These are phyloP conservation scores for Pteropus rufus DNA, from an alignment of 2,797 vertebrate species.

Conservation along the genomic window DNA sequence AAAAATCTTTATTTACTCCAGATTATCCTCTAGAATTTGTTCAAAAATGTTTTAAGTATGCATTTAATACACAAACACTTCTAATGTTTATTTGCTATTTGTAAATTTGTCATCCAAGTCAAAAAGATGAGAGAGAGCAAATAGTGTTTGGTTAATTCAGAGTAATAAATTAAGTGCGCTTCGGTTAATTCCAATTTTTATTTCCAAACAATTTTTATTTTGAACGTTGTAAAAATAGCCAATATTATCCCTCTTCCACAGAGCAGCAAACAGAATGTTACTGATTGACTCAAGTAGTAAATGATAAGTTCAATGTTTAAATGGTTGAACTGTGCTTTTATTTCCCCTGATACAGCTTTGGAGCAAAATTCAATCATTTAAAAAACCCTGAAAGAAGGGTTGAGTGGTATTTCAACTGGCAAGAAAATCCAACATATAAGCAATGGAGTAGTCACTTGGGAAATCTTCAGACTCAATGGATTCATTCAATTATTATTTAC, in stretches of 20 bases:
- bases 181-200: not conserved
- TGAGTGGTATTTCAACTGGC: conserved; percentile 30
- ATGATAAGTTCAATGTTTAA: not conserved
- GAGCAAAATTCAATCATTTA: conserved; percentile 50
- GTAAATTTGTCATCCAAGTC: not conserved
- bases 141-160: not conserved
- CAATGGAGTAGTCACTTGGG: not conserved
- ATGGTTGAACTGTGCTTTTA: not conserved
- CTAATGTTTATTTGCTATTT: not conserved
- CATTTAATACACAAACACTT: not conserved
- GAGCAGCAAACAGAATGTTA: not conserved
- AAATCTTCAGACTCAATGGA: not conserved
- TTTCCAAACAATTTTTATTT: conserved; percentile 3
- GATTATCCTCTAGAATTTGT: not conserved
- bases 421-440: conserved; percentile 11
- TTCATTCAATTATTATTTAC: not conserved
- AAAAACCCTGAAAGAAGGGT: not conserved
- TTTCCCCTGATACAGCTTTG: conserved; percentile 7
- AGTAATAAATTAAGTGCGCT: not conserved
- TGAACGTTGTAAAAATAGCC: not conserved
- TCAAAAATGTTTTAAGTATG: not conserved
- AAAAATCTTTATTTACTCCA: not conserved
- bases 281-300: not conserved
- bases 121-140: not conserved
- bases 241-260: not conserved